Conservation (phyloP, 2,888 invertebrate genomes). For the Cephus sareptanus region DNA sequence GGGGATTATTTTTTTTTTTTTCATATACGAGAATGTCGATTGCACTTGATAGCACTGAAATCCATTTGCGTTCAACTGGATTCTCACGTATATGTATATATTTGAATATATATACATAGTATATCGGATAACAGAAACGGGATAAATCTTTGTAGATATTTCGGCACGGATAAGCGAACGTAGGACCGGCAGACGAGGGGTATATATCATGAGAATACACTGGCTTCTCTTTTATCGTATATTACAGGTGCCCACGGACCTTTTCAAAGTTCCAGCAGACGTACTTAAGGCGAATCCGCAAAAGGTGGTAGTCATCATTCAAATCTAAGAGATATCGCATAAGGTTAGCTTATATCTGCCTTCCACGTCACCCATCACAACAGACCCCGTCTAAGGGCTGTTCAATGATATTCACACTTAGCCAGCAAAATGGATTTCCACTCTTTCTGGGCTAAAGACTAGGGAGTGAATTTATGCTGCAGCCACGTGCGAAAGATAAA, state of each 20-base stretch:
- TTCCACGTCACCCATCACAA: neutral
- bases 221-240: neutral
- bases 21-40: neutral
- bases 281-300: neutral
- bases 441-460: neutral
- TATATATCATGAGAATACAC: neutral
- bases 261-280: neutral
- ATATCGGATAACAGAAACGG: neutral
- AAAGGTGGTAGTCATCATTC: neutral
- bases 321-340: neutral
- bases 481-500: neutral
- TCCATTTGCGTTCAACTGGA: neutral
- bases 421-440: neutral
- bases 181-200: neutral
- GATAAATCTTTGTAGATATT: neutral
- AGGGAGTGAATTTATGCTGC: neutral
- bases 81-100: neutral
- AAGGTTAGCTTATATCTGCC: neutral
- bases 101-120: neutral
- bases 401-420: neutral
- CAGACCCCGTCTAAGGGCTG: neutral
- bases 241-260: neutral
- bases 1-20: neutral
- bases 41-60: neutral
- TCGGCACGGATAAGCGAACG: neutral